These are phyloP conservation scores for Myotis myotis DNA, from an alignment of 2,797 vertebrate species.

Conservation along the genomic window DNA sequence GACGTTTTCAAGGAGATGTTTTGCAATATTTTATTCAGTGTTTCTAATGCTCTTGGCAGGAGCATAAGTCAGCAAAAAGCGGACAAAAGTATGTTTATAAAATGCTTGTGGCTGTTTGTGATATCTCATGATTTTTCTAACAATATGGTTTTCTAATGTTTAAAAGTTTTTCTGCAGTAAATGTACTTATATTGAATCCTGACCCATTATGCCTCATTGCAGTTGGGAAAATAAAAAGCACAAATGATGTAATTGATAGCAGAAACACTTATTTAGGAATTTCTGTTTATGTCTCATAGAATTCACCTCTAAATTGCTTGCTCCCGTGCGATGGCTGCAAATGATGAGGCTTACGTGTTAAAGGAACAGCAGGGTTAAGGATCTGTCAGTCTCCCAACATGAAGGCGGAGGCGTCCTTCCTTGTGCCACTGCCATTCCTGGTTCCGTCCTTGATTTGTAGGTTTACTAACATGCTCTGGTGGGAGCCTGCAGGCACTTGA, in stretches of 20 bases:
- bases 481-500: background rate
- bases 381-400: background rate
- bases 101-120: background rate
- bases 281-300: background rate
- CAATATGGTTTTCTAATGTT: background rate
- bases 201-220: background rate
- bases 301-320: background rate
- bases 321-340: background rate
- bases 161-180: background rate
- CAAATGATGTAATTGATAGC: background rate
- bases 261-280: background rate
- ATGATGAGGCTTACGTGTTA: background rate
- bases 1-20: background rate
- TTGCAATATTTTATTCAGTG: background rate
- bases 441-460: background rate
- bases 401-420: background rate
- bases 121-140: background rate
- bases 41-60: constrained; percentile 10
- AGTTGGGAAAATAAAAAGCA: background rate
- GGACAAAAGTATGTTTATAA: background rate
- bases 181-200: background rate
- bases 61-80: background rate
- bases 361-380: background rate
- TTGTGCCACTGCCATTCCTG: background rate
- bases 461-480: background rate